Percentiles rank a stretch among this genome's conserved stretches.
phyloP scores from a whole-genome alignment of 2,888 invertebrate species.

The Branchellion lobata region DNA sequence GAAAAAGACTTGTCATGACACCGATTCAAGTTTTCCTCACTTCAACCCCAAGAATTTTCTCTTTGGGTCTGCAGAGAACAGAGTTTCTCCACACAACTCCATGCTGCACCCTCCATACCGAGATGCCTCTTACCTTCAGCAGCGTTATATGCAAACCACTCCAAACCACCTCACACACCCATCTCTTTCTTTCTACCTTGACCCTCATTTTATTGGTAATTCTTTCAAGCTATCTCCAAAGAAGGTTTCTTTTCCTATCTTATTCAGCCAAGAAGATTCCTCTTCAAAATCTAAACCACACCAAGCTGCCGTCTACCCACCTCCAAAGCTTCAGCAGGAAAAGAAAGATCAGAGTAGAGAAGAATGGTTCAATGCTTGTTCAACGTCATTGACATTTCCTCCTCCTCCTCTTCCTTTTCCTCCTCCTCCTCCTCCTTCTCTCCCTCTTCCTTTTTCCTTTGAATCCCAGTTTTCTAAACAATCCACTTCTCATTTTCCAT shows the following conservation, averaged over 20 bases:
- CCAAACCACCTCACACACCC: background rate
- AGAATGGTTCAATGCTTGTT: background rate
- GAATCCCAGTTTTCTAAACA: too few species aligned
- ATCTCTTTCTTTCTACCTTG: background rate
- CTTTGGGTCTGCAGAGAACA: background rate
- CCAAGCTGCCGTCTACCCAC: background rate
- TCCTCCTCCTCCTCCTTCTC: background rate
- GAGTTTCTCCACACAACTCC: background rate
- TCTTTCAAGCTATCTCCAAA: conserved; percentile 21
- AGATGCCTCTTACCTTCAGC: background rate
- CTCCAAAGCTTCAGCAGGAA: background rate
- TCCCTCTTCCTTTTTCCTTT: background rate
- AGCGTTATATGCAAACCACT: background rate
- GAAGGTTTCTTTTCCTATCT: conserved; percentile 37
- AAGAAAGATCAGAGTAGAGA: background rate
- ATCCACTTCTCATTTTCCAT: too few species aligned
- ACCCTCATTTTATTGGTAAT: background rate
- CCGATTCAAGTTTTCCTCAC: background rate
- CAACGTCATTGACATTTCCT: background rate
- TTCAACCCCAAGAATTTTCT: background rate
- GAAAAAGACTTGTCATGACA: conserved; percentile 34
- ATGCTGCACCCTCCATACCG: background rate
- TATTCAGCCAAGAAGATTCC: background rate
- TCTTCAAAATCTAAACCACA: too few species aligned
- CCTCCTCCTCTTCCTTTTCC: background rate